phyloP scores from a whole-genome alignment of 2,113 vertebrate genomes.

The Cebus imitator region DNA sequence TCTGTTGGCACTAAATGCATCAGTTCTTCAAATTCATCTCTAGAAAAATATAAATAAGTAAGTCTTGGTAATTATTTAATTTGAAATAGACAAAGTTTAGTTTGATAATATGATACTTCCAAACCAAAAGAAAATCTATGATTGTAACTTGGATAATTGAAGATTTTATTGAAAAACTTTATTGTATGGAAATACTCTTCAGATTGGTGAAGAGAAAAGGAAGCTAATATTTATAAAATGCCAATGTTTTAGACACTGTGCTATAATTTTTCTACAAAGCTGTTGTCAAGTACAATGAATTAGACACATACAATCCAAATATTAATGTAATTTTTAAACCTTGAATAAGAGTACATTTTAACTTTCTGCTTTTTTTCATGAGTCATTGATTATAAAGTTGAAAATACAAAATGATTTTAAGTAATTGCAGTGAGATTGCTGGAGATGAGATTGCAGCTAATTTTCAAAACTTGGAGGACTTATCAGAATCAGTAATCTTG shows the following conservation, averaged over 20 bases:
- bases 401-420: constrained; percentile 29
- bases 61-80: background rate
- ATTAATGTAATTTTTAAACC: background rate
- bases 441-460: background rate
- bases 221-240: constrained; percentile 30
- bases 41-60: background rate
- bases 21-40: background rate
- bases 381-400: constrained; percentile 7
- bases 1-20: background rate
- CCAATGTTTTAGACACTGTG: background rate
- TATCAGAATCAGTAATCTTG: constrained; percentile 13
- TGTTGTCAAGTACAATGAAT: background rate
- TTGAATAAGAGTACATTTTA: background rate
- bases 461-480: background rate
- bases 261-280: constrained; percentile 6
- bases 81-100: constrained; percentile 9
- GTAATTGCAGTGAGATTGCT: background rate
- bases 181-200: background rate
- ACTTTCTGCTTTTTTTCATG: background rate
- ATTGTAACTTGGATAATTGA: background rate
- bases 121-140: background rate
- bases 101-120: background rate
- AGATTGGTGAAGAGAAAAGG: background rate
- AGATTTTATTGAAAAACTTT: background rate
- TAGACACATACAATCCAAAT: constrained; percentile 7